Base-by-base conservation (phyloP, 2,888 invertebrate genomes). In the Scrobipalpa atriplicella region DNA sequence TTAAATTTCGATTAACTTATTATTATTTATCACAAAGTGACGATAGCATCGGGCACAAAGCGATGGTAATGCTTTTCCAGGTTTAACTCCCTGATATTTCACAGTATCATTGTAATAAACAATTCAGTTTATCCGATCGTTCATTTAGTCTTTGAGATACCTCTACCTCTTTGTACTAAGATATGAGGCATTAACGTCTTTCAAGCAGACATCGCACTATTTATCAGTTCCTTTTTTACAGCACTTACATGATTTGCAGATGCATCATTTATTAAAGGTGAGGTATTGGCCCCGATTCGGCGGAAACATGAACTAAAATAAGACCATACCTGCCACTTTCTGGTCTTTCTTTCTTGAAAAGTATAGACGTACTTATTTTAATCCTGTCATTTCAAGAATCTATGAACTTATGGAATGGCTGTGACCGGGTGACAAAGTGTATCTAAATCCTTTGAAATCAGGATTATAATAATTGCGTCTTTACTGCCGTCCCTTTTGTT, bases 241-340 rank as follows among this genome's bases (percentile, higher is more conserved):
- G 10, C 47, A 47, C 47, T 47, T 47, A 58, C 38, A 61, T 61
- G 61, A 61, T 61, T 39, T 61, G 61, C 61, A 61, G 41, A 18
- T 61, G 2, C 39, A 36, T 18, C 29, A 36, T 36, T 54, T 41
- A 19, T 47, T 47, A 16, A 13, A 66, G 56, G n/a, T n/a, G n/a
- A n/a, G n/a, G n/a, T n/a, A n/a, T n/a, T n/a, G n/a, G n/a, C n/a
- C n/a, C n/a, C n/a, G n/a, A n/a, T n/a, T n/a, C n/a, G n/a, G n/a
- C n/a, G n/a, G n/a, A n/a, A n/a, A n/a, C n/a, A n/a, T n/a, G n/a
- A n/a, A n/a, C n/a, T n/a, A n/a, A n/a, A n/a, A n/a, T 81, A 97
- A 97, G 96, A 19, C 52, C 18, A 52, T 52, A 13, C 41, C 38
- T 38, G 38, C 38, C 38, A n/a, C n/a, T n/a, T n/a, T n/a, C n/a